These are phyloP conservation scores for Irena cyanogastra DNA, from an alignment of 2,113 vertebrate genomes.

Conservation along the genomic window DNA sequence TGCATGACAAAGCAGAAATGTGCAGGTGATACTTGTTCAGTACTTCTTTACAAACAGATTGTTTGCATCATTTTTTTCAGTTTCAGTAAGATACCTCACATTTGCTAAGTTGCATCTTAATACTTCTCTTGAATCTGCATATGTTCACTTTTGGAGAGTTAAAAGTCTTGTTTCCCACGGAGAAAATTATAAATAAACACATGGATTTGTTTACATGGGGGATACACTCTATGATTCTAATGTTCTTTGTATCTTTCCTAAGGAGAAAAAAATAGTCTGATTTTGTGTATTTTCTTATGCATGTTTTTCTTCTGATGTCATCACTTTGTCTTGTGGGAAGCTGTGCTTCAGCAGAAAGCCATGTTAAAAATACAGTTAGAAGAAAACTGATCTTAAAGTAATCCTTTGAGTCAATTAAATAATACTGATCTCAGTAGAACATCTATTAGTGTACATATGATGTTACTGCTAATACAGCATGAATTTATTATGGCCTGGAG, in stretches of 20 bases:
- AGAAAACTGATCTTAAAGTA: slow-evolving; percentile 44
- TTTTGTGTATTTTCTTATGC: background rate
- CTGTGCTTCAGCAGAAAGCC: background rate
- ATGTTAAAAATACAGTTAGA: slow-evolving; percentile 2
- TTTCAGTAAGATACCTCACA: background rate
- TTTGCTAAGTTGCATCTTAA: background rate
- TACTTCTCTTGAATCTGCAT: background rate
- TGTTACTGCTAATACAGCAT: slow-evolving; percentile 48
- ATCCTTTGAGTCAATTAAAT: slow-evolving; percentile 57
- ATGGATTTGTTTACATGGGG: background rate
- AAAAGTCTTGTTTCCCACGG: background rate
- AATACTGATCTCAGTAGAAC: slow-evolving; percentile 51
- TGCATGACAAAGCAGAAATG: background rate
- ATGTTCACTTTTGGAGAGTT: background rate
- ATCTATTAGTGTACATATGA: slow-evolving; percentile 45
- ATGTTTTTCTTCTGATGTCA: background rate
- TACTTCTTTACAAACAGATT: background rate
- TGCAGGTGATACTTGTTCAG: background rate
- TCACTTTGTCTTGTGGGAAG: background rate
- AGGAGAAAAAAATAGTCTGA: background rate
- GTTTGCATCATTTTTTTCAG: background rate
- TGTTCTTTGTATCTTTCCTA: background rate
- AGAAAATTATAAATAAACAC: background rate
- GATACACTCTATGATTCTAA: background rate
- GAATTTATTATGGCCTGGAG: slow-evolving; percentile 46